Base-by-base conservation (phyloP, 2,888 invertebrate species). In the Temnothorax ravouxi region DNA sequence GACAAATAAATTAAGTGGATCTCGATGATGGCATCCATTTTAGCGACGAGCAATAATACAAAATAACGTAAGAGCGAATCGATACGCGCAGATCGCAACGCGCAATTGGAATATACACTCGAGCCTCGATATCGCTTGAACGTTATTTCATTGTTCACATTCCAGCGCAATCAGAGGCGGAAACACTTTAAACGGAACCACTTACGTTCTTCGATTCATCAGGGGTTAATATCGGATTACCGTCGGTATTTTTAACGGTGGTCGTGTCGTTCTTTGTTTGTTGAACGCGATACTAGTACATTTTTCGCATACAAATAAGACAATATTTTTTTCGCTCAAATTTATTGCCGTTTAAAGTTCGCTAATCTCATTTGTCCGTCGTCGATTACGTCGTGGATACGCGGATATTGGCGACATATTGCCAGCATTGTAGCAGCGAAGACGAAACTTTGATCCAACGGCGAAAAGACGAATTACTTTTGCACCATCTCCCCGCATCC, bases 1-100 rank as follows among this genome's bases (percentile, higher is more conserved):
- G 79, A 71, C 71, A 79, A 79, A 79, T 79, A 79, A 79, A 79
- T 79, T 79, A 79, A 79, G 79, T 79, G 79, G 79, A 79, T 79
- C 79, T 79, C 71, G 44, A 79, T 69, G 79, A 79, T 69, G 47
- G 79, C 71, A 59, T 71, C 72, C 79, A 59, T 71, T 79, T 79
- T 79, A 69, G 79, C 79, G 79, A 79, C 72, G 79, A 54, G 79
- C 79, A 71, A 71, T 79, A 56, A 79, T 79, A 79, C 79, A 71
- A 79, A 79, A 79, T 79, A 79, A 79, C 79, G 79, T 79, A 79
- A 79, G 72, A 50, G 79, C 71, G 56, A 79, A 79, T 79, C 79
- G 71, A 79, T 79, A 79, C 59, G 77, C 56, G 77, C 77, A 34
- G 56, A 29, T 79, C 71, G 79, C 47, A 66, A 25, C 71, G 44